Evolutionary conservation across 1,140 invertebrate species (phyloP), one percentile per base, ranked within the genome.

Genomic region (Drosophila novamexicana): DNA sequence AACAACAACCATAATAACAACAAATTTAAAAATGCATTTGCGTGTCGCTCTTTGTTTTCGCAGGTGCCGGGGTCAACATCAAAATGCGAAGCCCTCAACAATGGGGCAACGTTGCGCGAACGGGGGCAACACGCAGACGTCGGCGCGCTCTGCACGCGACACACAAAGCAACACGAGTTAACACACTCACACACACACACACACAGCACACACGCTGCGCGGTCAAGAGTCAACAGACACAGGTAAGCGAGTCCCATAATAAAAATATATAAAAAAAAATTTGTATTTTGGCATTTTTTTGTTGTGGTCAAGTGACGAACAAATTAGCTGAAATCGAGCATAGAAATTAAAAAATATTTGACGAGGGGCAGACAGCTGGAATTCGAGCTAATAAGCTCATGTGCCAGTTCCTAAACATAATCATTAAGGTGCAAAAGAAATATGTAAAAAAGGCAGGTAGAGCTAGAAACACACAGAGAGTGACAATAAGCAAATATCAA

Each of bases 261-360:
- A 68, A 42, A 42, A 42, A 42, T 14, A n/a, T n/a, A 42, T 14
- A 42, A 39, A 18, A 59, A 74, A 37, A 59, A 52, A 57, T 59
- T 66, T 58, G 18, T 63, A 36, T 68, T 66, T 66, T 77, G 59
- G 65, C 63, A 73, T 77, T 74, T 63, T 54, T 14, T 22, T 67
- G 79, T 61, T 76, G 75, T 89, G 79, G 58, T 70, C 83, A 88
- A 88, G 83, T 88, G 83, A 89, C 82, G 83, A 88, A 75, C 83
- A 88, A 88, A 89, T 88, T 88, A 88, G 74, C 77, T 63, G 66
- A 83, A 89, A 88, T 86, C 76, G 83, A 86, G 74, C 77, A 68
- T 63, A 66, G 68, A 53, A 79, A 88, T 77, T 77, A 77, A 74
- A 83, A 82, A 80, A 68, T 68, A 64, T n/a, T 49, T 73, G 70